Base-by-base conservation (phyloP, 2,113 vertebrate genomes). In the Etia nguti region DNA sequence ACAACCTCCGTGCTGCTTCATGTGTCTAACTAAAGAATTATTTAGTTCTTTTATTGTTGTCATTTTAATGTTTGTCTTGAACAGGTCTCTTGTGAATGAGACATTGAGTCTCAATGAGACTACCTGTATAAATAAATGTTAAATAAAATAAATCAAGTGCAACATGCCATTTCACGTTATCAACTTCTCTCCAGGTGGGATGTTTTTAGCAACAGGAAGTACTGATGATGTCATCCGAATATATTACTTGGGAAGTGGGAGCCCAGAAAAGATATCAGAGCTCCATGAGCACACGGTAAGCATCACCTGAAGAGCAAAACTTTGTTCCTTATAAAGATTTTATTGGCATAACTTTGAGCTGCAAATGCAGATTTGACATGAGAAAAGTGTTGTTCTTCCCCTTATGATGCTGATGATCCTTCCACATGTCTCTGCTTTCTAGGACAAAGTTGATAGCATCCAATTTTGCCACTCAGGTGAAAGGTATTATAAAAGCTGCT, bases 391-490 rank as follows among this genome's bases (percentile, higher is more conserved):
- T 13, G 20, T 13, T 43, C 36, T 46, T 62, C 13, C 7, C 6
- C 2, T 46, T 13, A 3, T 79, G 8, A 55, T 79, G 6, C 10
- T 65, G 11, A 9, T 50, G 9, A 59, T 70, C 9, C 36, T 38
- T 80, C 4, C 34, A n/a, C 54, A 13, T 75, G 0, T 50, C 18
- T 90, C 22, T 48, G 8, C 1, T 43, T 79, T 95, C 24, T 73
- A 99, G 99, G 98, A 99, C 92, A 99, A 99, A 96, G 98, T 99
- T 80, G 99, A 99, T 94, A 99, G 98, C 93, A 99, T 99, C 91
- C 98, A 99, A 34, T 99, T 99, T 93, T 98, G 97, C 92, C 98
- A 99, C 92, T 96, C 91, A 36, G 97, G 97, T 88, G 97, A 99
- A 92, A 97, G 99, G 99, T 99, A 94, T 38, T 10, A 26, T 41